A percentile compares a stretch with the other conserved stretches of the same genome.
These are phyloP conservation scores for Aphelinus certus DNA, from an alignment of 1,140 invertebrate species.

Conservation along the genomic window DNA sequence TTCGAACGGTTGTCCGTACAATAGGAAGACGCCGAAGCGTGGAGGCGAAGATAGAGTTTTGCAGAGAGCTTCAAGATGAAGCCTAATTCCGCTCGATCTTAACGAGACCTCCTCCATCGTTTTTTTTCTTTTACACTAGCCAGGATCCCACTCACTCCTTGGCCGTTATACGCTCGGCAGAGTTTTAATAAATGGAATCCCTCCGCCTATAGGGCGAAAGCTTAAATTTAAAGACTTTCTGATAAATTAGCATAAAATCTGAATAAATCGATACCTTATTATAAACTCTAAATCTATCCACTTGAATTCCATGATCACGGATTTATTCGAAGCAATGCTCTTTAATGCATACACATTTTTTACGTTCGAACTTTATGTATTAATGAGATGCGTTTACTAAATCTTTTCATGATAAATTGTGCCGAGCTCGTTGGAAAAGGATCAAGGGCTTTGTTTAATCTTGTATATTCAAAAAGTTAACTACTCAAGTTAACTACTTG, in stretches of 20 bases:
- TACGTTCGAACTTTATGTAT: no score
- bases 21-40: slow-evolving; percentile 5
- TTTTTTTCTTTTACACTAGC: not conserved
- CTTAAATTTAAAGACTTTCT: slow-evolving; percentile 14
- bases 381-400: no score
- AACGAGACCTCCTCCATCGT: slow-evolving; percentile 15
- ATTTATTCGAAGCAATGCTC: not conserved
- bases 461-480: no score
- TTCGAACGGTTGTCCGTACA: slow-evolving; percentile 15
- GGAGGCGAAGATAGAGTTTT: not conserved
- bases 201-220: slow-evolving; percentile 8
- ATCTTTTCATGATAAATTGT: no score
- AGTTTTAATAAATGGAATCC: slow-evolving; percentile 31
- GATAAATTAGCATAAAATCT: slow-evolving; percentile 24
- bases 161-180: slow-evolving; percentile 23
- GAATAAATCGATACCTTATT: slow-evolving; percentile 27
- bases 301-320: slow-evolving; percentile 13
- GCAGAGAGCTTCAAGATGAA: not conserved
- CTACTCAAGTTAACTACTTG: no score
- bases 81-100: slow-evolving; percentile 20
- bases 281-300: not conserved
- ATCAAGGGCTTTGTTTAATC: no score
- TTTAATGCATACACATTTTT: no score
- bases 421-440: no score
- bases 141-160: slow-evolving; percentile 6